Evolutionary conservation across 2,797 vertebrate species (phyloP).

Genomic region (Synaphobranchus kaupii): DNA sequence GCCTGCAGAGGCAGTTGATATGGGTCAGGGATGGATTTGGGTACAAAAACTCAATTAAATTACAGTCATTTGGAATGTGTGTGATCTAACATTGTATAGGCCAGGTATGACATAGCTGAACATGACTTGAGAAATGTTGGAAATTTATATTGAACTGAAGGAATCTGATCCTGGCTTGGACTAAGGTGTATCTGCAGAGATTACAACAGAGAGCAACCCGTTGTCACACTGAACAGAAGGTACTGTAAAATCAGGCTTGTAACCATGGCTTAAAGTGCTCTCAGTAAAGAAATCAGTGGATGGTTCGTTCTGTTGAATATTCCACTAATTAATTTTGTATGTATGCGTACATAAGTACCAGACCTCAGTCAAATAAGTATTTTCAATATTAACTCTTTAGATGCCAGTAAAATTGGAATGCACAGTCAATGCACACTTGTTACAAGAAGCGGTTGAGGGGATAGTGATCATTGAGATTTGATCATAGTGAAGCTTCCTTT

Average conservation of each 20-base stretch:
- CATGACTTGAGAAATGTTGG: background rate
- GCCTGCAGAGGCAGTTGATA: background rate
- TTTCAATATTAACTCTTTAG: too few species aligned
- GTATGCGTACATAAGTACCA: too few species aligned
- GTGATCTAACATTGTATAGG: background rate
- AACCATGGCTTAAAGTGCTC: background rate
- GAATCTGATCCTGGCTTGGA: background rate
- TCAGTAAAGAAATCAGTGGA: background rate
- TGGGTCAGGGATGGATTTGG: constrained; percentile 15
- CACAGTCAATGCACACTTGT: background rate
- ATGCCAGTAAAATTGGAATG: too few species aligned
- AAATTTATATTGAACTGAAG: background rate
- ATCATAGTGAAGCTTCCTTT: background rate
- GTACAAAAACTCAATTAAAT: constrained; percentile 31
- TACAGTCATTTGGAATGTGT: background rate
- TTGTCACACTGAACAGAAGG: background rate
- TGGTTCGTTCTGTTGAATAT: too few species aligned
- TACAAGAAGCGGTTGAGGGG: background rate
- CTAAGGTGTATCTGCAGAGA: background rate
- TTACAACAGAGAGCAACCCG: background rate
- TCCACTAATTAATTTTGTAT: too few species aligned
- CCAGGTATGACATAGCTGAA: background rate
- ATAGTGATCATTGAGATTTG: background rate
- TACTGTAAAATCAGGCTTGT: background rate
- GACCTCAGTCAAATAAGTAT: too few species aligned